A percentile compares a stretch with the other conserved stretches of the same genome.
These are phyloP conservation scores for Cyrtorhinus lividipennis DNA, from an alignment of 1,140 invertebrate genomes.

Conservation along the genomic window DNA sequence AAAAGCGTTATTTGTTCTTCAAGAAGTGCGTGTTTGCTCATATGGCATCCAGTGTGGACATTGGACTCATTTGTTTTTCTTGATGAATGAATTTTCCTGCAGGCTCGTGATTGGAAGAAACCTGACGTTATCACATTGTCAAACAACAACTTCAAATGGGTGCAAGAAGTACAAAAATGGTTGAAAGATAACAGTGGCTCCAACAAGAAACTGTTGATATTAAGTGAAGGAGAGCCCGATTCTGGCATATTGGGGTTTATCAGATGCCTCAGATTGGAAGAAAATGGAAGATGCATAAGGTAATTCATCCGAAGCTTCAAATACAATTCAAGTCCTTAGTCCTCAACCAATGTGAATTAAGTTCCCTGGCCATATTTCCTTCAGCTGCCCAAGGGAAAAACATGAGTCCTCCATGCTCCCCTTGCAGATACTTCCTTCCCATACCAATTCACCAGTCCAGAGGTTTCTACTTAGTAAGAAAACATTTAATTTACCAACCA, in stretches of 20 bases:
- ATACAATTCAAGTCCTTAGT: too few relatives aligned
- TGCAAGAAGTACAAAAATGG: slow-evolving; percentile 59
- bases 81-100: too few relatives aligned
- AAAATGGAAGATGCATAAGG: slow-evolving; percentile 39
- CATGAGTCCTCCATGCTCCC: too few relatives aligned
- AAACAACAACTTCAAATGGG: slow-evolving; percentile 58
- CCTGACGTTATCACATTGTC: neutral
- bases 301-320: too few relatives aligned
- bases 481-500: neutral
- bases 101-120: neutral
- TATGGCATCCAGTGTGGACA: neutral
- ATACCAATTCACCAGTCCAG: too few relatives aligned
- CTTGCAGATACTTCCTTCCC: too few relatives aligned
- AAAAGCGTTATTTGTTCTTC: slow-evolving; percentile 34
- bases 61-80: too few relatives aligned
- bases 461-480: too few relatives aligned
- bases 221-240: slow-evolving; percentile 45
- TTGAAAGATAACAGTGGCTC: slow-evolving; percentile 41
- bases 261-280: slow-evolving; percentile 75
- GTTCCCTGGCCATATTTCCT: too few relatives aligned
- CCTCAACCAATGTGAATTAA: too few relatives aligned
- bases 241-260: slow-evolving; percentile 74
- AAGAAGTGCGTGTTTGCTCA: slow-evolving; percentile 31
- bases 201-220: slow-evolving; percentile 48
- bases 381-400: too few relatives aligned